Conservation (phyloP, 2,113 vertebrate species). For the Psittacula cyanocephala region DNA sequence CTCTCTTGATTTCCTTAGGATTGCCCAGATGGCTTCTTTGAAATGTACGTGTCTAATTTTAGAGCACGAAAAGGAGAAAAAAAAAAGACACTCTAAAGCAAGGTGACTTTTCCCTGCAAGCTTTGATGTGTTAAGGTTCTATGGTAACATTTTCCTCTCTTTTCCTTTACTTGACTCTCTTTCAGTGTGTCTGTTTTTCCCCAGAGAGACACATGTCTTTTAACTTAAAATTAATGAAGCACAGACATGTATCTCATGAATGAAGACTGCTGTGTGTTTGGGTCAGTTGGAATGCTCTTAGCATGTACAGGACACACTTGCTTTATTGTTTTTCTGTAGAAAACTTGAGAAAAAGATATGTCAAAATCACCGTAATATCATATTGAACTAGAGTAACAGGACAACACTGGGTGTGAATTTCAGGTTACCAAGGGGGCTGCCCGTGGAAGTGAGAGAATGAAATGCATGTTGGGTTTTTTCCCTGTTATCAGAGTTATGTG, state of each 20-base stretch:
- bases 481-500: background rate
- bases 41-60: slow-evolving; percentile 66
- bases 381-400: background rate
- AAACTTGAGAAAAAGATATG: background rate
- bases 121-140: background rate
- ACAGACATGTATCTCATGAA: background rate
- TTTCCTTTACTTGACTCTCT: background rate
- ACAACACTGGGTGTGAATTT: background rate
- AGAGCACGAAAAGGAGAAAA: slow-evolving; percentile 21
- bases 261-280: background rate
- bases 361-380: background rate
- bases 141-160: background rate
- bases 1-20: slow-evolving; percentile 31
- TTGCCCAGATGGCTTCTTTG: slow-evolving; percentile 56
- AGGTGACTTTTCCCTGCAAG: background rate
- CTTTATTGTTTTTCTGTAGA: background rate
- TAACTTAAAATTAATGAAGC: slow-evolving; percentile 11
- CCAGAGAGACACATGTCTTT: accelerated
- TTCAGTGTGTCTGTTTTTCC: background rate
- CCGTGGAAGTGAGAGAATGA: background rate
- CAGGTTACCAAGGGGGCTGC: background rate
- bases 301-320: background rate
- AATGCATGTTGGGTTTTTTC: accelerated
- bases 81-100: background rate
- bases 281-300: background rate